These are phyloP conservation scores for Enteromius mattozi DNA, from an alignment of 2,797 vertebrate genomes.

Conservation along the genomic window DNA sequence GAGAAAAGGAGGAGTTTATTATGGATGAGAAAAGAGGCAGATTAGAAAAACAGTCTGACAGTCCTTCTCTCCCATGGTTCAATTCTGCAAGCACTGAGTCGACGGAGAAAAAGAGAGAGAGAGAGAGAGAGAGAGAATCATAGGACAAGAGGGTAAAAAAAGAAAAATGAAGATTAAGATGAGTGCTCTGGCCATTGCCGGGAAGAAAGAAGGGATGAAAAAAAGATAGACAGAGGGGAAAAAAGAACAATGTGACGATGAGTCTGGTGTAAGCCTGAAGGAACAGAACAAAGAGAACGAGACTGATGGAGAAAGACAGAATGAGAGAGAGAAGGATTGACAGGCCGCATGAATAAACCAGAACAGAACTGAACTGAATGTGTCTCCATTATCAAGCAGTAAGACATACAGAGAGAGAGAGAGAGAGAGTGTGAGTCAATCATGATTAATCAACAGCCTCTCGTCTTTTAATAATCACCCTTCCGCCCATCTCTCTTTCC, in stretches of 20 bases:
- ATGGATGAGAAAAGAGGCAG: conserved; percentile 38
- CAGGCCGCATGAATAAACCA: conserved; percentile 77
- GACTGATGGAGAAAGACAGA: conserved; percentile 44
- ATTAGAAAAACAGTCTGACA: conserved; percentile 71
- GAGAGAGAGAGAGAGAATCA: conserved; percentile 16
- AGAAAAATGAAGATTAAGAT: conserved; percentile 43
- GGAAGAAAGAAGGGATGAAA: conserved; percentile 18
- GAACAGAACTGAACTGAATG: conserved; percentile 57
- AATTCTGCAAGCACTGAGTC: conserved; percentile 72
- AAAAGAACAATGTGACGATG: conserved; percentile 10
- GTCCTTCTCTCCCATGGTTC: conserved; percentile 70
- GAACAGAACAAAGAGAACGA: conserved; percentile 59
- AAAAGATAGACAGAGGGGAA: neutral
- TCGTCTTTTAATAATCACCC: conserved; percentile 54
- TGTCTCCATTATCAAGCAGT: conserved; percentile 58
- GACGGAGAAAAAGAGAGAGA: conserved; percentile 53
- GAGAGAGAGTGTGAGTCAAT: conserved; percentile 66
- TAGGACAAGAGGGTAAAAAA: conserved; percentile 27
- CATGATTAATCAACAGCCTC: conserved; percentile 79
- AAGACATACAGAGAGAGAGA: conserved; percentile 4
- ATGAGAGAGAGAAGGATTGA: conserved; percentile 72
- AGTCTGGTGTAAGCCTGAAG: conserved; percentile 52
- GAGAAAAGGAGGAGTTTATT: conserved; percentile 30
- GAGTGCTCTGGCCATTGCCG: conserved; percentile 4
- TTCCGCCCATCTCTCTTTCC: conserved; percentile 54